Conservation (phyloP, 2,888 invertebrate genomes). For the Xanthia icteritia region DNA sequence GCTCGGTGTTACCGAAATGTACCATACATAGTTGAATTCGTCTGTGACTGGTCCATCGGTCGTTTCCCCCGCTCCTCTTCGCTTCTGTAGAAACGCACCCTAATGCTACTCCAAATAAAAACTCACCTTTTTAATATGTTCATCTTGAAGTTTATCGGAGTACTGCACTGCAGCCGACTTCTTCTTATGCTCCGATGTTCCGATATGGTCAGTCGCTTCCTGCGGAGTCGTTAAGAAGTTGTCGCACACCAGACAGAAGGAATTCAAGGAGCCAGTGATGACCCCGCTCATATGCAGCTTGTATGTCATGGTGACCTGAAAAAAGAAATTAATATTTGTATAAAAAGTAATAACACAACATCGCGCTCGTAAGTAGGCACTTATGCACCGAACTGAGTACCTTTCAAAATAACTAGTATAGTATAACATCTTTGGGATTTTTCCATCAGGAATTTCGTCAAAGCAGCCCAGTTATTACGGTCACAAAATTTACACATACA, state of each 20-base stretch:
- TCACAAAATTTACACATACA: neutral
- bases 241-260: conserved; percentile 76
- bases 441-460: neutral
- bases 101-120: neutral
- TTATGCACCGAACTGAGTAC: neutral
- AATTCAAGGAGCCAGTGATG: conserved; percentile 69
- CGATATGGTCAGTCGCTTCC: conserved; percentile 59
- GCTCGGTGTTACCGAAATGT: neutral
- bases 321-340: neutral
- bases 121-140: conserved; percentile 74
- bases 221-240: conserved; percentile 61
- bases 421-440: neutral
- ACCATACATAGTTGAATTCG: neutral
- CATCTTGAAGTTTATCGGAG: conserved; percentile 71
- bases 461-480: neutral
- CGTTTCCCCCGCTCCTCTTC: neutral
- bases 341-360: neutral
- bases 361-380: neutral
- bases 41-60: neutral
- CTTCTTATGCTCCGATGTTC: conserved; percentile 61
- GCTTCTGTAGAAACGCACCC: neutral
- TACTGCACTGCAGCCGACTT: conserved; percentile 61
- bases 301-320: conserved; percentile 48
- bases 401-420: neutral
- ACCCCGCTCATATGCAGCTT: conserved; percentile 69